Evolutionary conservation across 1,140 invertebrate species (phyloP).

Genomic region (Drosophila navojoa): DNA sequence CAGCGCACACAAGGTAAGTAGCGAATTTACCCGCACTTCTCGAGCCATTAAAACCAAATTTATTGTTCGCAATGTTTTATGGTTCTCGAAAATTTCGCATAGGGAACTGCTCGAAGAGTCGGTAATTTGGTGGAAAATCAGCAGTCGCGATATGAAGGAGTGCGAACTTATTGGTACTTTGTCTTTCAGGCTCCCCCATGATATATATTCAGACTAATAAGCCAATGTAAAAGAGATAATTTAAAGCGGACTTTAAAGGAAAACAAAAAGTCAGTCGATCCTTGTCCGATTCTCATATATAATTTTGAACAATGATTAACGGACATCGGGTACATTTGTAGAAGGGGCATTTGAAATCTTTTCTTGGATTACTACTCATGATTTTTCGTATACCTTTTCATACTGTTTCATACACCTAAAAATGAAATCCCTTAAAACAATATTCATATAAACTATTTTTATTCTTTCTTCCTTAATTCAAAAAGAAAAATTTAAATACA

Average conservation of each 20-base stretch:
- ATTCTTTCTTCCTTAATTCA: too few relatives aligned
- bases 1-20: conserved; percentile 64
- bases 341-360: too few relatives aligned
- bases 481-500: too few relatives aligned
- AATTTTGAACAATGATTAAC: too few relatives aligned
- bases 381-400: too few relatives aligned
- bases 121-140: conserved; percentile 69
- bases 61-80: conserved; percentile 77
- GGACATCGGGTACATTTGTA: too few relatives aligned
- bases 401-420: too few relatives aligned
- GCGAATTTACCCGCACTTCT: conserved; percentile 57
- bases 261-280: not conserved
- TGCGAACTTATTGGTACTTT: conserved; percentile 50
- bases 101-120: conserved; percentile 47
- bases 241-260: not conserved
- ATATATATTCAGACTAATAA: not conserved
- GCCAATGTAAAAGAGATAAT: not conserved
- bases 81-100: conserved; percentile 58
- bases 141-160: conserved; percentile 45
- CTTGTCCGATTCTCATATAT: too few relatives aligned
- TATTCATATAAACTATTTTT: too few relatives aligned
- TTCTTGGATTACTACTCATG: too few relatives aligned
- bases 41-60: conserved; percentile 78
- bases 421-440: too few relatives aligned
- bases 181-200: conserved; percentile 20